phyloP scores from a whole-genome alignment of 2,113 vertebrate species.

The Felis chaus region DNA sequence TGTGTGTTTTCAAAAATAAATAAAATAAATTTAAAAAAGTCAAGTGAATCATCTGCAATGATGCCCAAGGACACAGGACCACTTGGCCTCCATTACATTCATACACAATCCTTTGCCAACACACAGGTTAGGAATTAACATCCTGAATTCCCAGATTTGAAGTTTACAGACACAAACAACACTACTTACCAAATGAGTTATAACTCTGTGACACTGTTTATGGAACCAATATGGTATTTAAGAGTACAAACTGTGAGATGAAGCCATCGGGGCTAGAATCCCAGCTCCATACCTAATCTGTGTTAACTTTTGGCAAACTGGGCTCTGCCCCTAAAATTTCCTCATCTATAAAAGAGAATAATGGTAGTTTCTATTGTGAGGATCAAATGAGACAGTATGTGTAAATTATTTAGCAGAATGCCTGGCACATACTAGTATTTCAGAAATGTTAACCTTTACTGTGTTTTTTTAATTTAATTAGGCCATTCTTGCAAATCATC shows the following conservation, averaged over 20 bases:
- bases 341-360: not conserved
- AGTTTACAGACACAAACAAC: not conserved
- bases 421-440: not conserved
- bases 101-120: not conserved
- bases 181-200: not conserved
- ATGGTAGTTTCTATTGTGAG: not conserved
- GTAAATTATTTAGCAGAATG: not conserved
- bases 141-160: not conserved
- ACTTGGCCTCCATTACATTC: not conserved
- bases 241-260: not conserved
- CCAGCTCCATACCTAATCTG: not conserved
- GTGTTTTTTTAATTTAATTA: not conserved
- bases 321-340: not conserved
- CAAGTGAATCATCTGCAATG: not conserved
- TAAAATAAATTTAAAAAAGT: not conserved
- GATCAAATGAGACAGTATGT: not conserved
- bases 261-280: not conserved
- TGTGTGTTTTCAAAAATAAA: not conserved
- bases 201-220: not conserved
- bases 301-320: not conserved
- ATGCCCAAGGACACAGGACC: not conserved
- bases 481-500: not conserved
- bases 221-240: not conserved
- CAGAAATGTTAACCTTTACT: not conserved
- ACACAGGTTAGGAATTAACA: not conserved